Base-by-base conservation (phyloP, 1,140 invertebrate species). In the Homarus americanus region DNA sequence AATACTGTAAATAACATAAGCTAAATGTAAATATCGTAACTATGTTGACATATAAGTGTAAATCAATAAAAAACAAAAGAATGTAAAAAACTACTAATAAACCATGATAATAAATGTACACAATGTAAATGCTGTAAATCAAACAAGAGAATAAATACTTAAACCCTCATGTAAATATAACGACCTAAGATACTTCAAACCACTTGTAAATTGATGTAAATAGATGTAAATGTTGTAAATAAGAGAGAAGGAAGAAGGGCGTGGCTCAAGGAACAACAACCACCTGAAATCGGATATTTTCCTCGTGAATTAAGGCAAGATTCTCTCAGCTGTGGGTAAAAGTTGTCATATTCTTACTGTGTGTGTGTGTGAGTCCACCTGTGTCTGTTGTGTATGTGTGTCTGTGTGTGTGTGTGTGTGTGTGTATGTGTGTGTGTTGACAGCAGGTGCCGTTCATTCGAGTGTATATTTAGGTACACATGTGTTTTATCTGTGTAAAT, bases 351-450 rank as follows among this genome's bases (percentile, higher is more conserved):
- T 78, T 41, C 32, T 78, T 78, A n/a, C 38, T 80, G 32, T 10
- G 20, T 44, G 5, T 80, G 75, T 28, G n/a, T 36, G 76, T 5
- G 76, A 17, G 41, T 28, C 38, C 49, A 32, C 40, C 40, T 79
- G 40, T 49, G 76, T 53, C 28, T 49, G 40, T 76, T 49, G 76
- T 79, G 76, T 79, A 41, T 79, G 17, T 44, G 76, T 79, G 76
- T 49, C 12, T 79, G 76, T 79, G 76, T 82, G 44, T 82, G 44
- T 82, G n/a, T 69, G 58, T 83, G 82, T 83, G 58, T 66, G 82
- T 83, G 82, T 69, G 82, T 84, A 63, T 84, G 82, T 69, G 44
- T 49, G 44, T 49, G 53, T 15, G 53, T 10, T n/a, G n/a, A n/a
- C n/a, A 15, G n/a, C 15, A 72, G 34, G 15, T 72, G 66, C n/a